Base-by-base conservation (phyloP, 2,113 vertebrate species). In the Cervus canadensis region DNA sequence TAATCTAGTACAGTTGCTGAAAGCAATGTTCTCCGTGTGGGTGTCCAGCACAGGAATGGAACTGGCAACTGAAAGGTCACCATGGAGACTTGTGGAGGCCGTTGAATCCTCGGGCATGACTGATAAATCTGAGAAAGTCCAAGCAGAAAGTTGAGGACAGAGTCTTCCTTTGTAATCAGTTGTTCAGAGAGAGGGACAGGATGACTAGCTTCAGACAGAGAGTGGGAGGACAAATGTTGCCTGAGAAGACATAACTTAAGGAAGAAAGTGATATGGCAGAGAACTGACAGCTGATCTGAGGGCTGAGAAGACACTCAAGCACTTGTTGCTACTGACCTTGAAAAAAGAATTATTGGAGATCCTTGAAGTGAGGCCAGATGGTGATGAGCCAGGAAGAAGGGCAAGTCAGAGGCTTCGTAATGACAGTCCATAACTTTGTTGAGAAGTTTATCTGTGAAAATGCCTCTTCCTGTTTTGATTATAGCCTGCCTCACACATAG, bases 401-500 rank as follows among this genome's bases (percentile, higher is more conserved):
- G n/a, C 7, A 57, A 56, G 40, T 74, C 59, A 23, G 52, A 33
- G 56, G 3, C n/a, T 54, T 54, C 12, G 56, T 84, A 88, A n/a
- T 43, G 54, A 5, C 2, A 40, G 81, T 60, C 57, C 40, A 1
- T 14, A 36, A 10, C 71, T 81, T 83, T 12, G 3, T 5, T 45
- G 52, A 87, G 87, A 87, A 91, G 74, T 56, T 12, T 15, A 40
- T 50, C 40, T 43, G 60, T 43, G 26, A 60, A 92, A 95, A 57
- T 50, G 6, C 74, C 85, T 95, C 76, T 97, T 97, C 82, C 59
- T 93, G 64, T 92, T 83, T 86, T 94, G 93, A 94, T 89, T 50
- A 85, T 36, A 94, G 64, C 88, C 67, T 93, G 2, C 25, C 60
- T 93, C 78, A 36, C 76, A 91, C 86, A 5, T 30, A 56, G 50